Conservation (phyloP, 2,113 vertebrate genomes). For the Tragelaphus imberbis region DNA sequence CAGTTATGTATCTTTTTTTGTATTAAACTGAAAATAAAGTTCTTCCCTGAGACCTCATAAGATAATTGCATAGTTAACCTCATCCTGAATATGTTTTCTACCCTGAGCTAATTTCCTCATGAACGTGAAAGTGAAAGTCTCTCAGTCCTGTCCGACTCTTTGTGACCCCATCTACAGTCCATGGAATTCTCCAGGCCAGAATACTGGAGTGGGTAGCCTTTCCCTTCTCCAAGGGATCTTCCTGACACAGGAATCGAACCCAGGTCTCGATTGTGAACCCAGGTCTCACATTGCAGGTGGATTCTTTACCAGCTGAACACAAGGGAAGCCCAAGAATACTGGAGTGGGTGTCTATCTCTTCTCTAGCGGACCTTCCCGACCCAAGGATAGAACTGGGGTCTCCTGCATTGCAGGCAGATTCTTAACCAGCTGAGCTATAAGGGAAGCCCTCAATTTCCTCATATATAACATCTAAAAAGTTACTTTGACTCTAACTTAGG, state of each 20-base stretch:
- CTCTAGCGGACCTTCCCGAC: not conserved
- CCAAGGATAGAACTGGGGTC: not conserved
- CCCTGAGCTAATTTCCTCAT: not conserved
- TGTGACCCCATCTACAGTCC: not conserved
- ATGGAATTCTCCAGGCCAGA: not conserved
- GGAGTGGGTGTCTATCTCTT: not conserved
- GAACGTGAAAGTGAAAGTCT: not conserved
- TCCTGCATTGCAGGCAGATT: not conserved
- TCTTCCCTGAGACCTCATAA: not conserved
- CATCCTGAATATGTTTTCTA: not conserved
- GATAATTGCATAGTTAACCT: not conserved
- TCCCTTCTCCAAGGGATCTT: not conserved
- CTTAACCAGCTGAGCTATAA: not conserved
- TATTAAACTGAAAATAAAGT: slow-evolving; percentile 13
- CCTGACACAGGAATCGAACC: fast-evolving
- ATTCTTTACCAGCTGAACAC: not conserved
- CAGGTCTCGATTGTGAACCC: not conserved
- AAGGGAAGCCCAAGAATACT: not conserved
- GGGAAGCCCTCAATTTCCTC: not conserved
- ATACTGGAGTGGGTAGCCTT: not conserved
- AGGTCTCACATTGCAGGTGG: not conserved
- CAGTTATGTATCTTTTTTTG: not conserved
- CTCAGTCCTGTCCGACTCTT: not conserved
- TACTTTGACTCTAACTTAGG: not conserved
- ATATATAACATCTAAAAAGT: not conserved